These are phyloP conservation scores for Crambe crambe DNA, from an alignment of 37 sponge, comb jelly and placozoan genomes.

Conservation along the genomic window DNA sequence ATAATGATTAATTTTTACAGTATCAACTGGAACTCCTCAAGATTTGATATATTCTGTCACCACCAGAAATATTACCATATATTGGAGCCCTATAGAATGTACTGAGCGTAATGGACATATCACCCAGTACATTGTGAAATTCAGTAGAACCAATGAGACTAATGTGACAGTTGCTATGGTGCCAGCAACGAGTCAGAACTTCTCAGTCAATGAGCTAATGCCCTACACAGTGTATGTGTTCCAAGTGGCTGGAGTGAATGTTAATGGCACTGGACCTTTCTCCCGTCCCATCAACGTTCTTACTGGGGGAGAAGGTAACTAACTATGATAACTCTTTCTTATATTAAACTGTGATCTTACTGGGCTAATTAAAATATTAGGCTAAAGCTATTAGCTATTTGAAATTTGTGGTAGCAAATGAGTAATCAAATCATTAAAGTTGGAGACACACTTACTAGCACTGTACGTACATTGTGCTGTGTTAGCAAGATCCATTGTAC, in stretches of 20 bases:
- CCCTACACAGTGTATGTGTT: slow-evolving; percentile 23
- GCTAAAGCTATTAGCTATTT: no score
- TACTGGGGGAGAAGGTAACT: no score
- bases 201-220: not conserved
- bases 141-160: not conserved
- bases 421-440: no score
- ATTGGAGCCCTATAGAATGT: not conserved
- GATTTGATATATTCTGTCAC: not conserved
- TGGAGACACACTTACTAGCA: no score
- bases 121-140: not conserved
- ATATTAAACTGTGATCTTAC: no score
- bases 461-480: no score
- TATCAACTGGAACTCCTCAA: not conserved
- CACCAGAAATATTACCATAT: not conserved
- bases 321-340: no score
- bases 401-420: no score
- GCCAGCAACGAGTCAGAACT: not conserved
- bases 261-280: slow-evolving; percentile 34
- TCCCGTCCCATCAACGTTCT: not conserved
- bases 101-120: not conserved
- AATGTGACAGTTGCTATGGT: not conserved
- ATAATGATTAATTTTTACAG: not conserved
- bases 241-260: slow-evolving; percentile 43
- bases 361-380: no score
- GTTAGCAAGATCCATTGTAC: no score